Conservation (phyloP, 2,113 vertebrate species). For the Arothron firmamentum region DNA sequence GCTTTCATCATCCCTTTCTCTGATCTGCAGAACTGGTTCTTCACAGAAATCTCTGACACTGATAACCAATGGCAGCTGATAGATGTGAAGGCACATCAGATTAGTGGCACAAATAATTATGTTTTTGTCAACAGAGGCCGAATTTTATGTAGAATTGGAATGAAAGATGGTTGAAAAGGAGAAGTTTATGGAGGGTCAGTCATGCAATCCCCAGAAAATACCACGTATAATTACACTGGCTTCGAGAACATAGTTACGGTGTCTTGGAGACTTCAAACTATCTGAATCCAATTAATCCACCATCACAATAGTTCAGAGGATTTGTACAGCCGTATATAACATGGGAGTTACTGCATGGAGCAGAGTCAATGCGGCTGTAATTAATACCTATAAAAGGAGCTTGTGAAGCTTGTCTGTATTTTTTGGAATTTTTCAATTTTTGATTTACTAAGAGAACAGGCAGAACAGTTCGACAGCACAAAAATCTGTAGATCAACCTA, state of each 20-base stretch:
- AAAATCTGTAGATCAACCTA: too few relatives aligned
- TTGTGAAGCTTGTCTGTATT: too few relatives aligned
- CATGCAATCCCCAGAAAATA: too few relatives aligned
- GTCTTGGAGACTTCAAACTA: conserved; percentile 25
- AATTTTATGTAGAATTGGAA: conserved; percentile 5
- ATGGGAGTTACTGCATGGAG: conserved; percentile 3
- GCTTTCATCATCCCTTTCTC: too few relatives aligned
- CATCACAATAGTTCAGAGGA: conserved; percentile 42
- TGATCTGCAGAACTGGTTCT: too few relatives aligned
- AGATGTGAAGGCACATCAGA: too few relatives aligned
- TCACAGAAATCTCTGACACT: too few relatives aligned
- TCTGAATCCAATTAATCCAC: conserved; percentile 43
- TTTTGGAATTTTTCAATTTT: too few relatives aligned
- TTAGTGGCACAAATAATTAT: too few relatives aligned
- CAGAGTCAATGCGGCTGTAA: conserved; percentile 16
- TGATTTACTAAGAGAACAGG: not conserved
- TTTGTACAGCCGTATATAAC: conserved; percentile 18
- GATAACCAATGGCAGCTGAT: too few relatives aligned
- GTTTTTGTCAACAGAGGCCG: not conserved
- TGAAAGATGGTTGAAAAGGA: conserved; percentile 14
- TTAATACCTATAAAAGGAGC: conserved; percentile 16
- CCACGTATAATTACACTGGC: conserved; percentile 5
- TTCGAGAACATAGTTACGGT: conserved; percentile 4
- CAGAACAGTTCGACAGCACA: not conserved
- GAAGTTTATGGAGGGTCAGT: conserved; percentile 3